These are phyloP conservation scores for Polyommatus iphigenia DNA, from an alignment of 2,888 invertebrate species.

Conservation along the genomic window DNA sequence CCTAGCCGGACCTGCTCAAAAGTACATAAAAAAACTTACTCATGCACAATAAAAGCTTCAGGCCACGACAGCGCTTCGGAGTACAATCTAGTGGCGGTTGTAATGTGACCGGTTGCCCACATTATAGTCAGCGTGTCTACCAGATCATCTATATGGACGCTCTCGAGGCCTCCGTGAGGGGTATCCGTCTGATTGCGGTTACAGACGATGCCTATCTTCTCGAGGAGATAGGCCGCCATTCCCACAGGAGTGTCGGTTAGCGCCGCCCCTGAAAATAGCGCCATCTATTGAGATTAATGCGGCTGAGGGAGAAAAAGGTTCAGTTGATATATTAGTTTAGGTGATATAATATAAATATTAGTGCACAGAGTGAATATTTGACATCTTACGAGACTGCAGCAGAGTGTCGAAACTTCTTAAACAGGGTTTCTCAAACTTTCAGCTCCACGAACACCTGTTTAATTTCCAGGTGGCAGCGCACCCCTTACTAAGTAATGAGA, in stretches of 20 bases:
- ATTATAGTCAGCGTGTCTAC: constrained; percentile 91
- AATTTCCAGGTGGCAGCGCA: too few relatives aligned
- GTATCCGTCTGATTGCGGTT: constrained; percentile 78
- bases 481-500: too few relatives aligned
- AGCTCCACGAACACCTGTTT: too few relatives aligned
- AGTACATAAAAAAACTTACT: constrained; percentile 48
- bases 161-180: constrained; percentile 84
- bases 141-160: constrained; percentile 84
- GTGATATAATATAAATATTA: not conserved
- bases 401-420: too few relatives aligned
- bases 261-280: constrained; percentile 79
- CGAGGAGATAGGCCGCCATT: constrained; percentile 92
- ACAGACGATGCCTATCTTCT: constrained; percentile 89
- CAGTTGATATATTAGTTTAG: not conserved
- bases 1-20: not conserved
- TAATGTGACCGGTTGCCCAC: constrained; percentile 88
- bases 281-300: not conserved
- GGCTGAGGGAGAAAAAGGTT: not conserved
- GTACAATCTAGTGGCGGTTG: constrained; percentile 87
- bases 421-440: too few relatives aligned
- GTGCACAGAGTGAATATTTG: too few relatives aligned
- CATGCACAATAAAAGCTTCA: constrained; percentile 51
- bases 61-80: constrained; percentile 77
- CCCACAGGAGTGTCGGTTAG: constrained; percentile 90
- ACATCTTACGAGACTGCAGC: too few relatives aligned